Conservation (phyloP, 2,888 invertebrate genomes). For the Prostheceraeus crozeri region DNA sequence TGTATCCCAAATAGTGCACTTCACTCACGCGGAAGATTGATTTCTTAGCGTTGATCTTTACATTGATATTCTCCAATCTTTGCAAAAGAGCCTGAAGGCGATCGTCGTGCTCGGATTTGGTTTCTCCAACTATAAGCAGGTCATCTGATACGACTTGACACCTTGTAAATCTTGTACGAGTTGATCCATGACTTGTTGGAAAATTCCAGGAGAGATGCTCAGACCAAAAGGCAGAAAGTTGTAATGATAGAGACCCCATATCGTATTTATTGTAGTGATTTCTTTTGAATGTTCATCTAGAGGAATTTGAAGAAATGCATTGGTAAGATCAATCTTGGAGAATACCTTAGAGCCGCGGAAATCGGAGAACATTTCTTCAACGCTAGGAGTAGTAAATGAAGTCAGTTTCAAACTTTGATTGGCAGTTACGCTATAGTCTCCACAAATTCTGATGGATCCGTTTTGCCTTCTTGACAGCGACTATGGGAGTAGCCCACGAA, state of each 20-base stretch:
- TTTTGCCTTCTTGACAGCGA: too few species aligned
- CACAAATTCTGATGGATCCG: too few species aligned
- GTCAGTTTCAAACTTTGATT: too few species aligned
- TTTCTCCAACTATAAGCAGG: not conserved
- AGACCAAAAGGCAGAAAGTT: conserved; percentile 17
- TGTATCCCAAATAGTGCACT: not conserved
- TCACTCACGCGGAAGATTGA: not conserved
- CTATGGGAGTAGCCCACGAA: too few species aligned
- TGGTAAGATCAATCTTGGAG: too few species aligned
- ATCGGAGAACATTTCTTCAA: too few species aligned
- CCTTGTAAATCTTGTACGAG: not conserved
- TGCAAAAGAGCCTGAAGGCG: not conserved
- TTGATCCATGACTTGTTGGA: conserved; percentile 1
- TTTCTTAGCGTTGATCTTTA: conserved; percentile 22
- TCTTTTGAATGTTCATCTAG: not conserved
- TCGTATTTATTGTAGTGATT: conserved; percentile 10
- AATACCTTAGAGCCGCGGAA: too few species aligned
- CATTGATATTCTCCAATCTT: not conserved
- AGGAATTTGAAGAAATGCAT: conserved; percentile 18
- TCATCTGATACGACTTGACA: conserved; percentile 10
- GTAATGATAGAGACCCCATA: conserved; percentile 12
- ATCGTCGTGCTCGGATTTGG: not conserved
- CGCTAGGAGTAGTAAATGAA: too few species aligned
- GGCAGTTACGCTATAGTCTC: too few species aligned
- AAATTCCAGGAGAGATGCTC: not conserved